These are phyloP conservation scores for Patiria pectinifera DNA, from an alignment of 53 echinoderm and acorn worm species.

Conservation along the genomic window DNA sequence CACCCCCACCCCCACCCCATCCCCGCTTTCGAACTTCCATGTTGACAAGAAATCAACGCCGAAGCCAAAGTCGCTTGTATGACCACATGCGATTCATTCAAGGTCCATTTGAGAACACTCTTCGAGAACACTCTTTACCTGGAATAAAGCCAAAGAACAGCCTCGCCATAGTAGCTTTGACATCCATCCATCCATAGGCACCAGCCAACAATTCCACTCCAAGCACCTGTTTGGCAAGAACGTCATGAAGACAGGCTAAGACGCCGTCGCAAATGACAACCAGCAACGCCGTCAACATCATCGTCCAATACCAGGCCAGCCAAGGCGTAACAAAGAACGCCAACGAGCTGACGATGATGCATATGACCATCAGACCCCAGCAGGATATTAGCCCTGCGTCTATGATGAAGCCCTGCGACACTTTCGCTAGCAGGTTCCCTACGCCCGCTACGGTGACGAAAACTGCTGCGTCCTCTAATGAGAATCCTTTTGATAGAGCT, in stretches of 20 bases:
- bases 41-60: too few relatives aligned
- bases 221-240: slow-evolving; percentile 11
- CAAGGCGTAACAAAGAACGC: neutral
- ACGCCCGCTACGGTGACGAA: too few relatives aligned
- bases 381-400: neutral
- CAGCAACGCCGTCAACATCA: neutral
- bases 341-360: neutral
- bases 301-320: slow-evolving; percentile 1
- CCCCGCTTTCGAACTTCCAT: too few relatives aligned
- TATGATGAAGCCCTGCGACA: neutral
- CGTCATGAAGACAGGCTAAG: neutral
- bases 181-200: neutral
- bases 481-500: neutral
- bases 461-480: neutral
- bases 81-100: neutral
- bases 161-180: neutral
- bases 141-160: neutral
- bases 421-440: slow-evolving; percentile 2
- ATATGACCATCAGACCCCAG: neutral
- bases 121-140: neutral
- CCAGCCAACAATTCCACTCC: too few relatives aligned
- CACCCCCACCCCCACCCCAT: too few relatives aligned
- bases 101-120: neutral
- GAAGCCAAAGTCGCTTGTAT: neutral
- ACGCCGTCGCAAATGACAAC: neutral